Conservation (phyloP, 2,888 invertebrate genomes). For the Spisula solida region DNA sequence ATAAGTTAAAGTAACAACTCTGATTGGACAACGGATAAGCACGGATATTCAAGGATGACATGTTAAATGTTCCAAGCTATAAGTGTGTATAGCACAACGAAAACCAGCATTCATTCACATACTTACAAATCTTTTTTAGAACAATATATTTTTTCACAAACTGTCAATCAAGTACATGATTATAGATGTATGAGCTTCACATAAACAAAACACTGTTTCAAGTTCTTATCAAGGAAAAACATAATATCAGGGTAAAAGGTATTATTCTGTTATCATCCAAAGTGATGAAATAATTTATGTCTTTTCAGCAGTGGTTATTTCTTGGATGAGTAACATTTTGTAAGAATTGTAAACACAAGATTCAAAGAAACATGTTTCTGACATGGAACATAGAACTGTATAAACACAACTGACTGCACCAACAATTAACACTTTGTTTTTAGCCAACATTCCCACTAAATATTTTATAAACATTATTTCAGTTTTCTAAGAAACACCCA, state of each 20-base stretch:
- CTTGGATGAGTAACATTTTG: neutral
- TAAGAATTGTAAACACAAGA: neutral
- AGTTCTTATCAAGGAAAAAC: neutral
- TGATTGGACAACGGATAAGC: too few relatives aligned
- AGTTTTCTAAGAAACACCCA: slow-evolving; percentile 2
- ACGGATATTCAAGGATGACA: too few relatives aligned
- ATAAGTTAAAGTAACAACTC: too few relatives aligned
- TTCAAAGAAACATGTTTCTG: slow-evolving; percentile 2
- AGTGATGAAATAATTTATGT: neutral
- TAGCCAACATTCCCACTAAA: neutral
- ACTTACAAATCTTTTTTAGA: too few relatives aligned
- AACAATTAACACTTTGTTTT: neutral
- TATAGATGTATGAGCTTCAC: neutral
- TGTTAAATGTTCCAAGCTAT: too few relatives aligned
- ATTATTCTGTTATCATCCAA: neutral
- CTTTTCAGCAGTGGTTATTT: neutral
- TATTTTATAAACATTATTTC: neutral
- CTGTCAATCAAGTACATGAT: neutral
- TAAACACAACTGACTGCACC: neutral
- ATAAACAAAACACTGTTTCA: slow-evolving; percentile 11
- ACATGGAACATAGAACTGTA: neutral
- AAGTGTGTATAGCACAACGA: too few relatives aligned
- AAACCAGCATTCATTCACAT: too few relatives aligned
- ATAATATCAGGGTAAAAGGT: neutral
- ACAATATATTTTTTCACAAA: neutral